A percentile compares a stretch with the other conserved stretches of the same genome.
Evolutionary conservation across 2,113 vertebrate genomes (phyloP).

Genomic region (Synodontis membranacea): DNA sequence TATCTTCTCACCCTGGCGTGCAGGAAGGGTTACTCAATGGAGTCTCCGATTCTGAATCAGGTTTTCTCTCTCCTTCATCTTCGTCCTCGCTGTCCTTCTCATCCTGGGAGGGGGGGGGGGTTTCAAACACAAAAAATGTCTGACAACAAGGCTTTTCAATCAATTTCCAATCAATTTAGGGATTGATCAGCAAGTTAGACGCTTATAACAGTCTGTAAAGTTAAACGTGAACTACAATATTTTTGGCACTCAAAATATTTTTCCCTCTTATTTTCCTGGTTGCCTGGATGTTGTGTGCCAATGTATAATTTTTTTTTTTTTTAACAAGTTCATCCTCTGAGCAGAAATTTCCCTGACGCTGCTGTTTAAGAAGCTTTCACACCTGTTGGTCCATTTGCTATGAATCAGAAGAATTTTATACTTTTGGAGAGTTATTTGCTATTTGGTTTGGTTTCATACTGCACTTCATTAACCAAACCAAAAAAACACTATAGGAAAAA

Average conservation of each 20-base stretch:
- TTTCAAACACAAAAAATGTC: conserved; percentile 45
- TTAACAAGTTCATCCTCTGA: neutral
- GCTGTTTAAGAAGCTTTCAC: neutral
- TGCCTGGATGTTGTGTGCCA: neutral
- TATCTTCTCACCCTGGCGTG: conserved; percentile 54
- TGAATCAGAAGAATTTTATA: too few species aligned
- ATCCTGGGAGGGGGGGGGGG: conserved; percentile 74
- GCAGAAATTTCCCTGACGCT: neutral
- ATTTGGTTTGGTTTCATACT: neutral
- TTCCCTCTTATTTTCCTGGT: neutral
- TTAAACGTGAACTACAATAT: neutral
- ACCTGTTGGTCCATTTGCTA: neutral
- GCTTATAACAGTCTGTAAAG: neutral
- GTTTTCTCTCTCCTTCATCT: conserved; percentile 67
- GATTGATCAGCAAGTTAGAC: neutral
- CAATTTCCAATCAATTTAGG: too few species aligned
- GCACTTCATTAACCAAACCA: too few species aligned
- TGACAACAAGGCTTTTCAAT: neutral
- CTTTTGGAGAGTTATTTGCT: too few species aligned
- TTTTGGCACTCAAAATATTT: neutral
- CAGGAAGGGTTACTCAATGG: conserved; percentile 49
- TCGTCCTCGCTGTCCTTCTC: conserved; percentile 88
- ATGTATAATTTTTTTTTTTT: neutral
- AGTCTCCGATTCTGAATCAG: conserved; percentile 59
- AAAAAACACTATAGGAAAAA: too few species aligned